phyloP scores from a whole-genome alignment of 2,888 invertebrate genomes.

The Galerucella calmariensis region DNA sequence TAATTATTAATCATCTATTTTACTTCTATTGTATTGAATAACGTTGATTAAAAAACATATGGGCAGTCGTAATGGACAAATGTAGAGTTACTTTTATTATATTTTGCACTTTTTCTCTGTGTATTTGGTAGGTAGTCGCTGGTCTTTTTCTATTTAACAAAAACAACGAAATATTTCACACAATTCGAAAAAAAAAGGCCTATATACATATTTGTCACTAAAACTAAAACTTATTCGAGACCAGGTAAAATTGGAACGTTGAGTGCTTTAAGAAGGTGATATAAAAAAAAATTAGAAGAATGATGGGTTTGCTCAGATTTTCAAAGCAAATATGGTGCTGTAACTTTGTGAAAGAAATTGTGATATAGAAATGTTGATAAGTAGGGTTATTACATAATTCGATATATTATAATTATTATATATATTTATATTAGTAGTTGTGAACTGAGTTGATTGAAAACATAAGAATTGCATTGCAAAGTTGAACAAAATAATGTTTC shows the following conservation, averaged over 20 bases:
- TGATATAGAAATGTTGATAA: conserved; percentile 60
- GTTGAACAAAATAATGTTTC: background rate
- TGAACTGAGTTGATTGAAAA: conserved; percentile 29
- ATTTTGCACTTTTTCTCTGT: conserved; percentile 19
- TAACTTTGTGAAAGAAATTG: conserved; percentile 57
- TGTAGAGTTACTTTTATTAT: conserved; percentile 7
- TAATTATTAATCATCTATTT: too few species aligned
- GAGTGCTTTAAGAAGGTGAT: conserved; percentile 40
- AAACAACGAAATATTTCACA: conserved; percentile 33
- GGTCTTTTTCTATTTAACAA: conserved; percentile 28
- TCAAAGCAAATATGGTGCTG: conserved; percentile 57
- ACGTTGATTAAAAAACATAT: background rate
- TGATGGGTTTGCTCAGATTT: conserved; percentile 51
- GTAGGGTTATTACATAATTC: conserved; percentile 43
- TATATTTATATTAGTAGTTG: conserved; percentile 34
- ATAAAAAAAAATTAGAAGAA: conserved; percentile 35
- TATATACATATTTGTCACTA: conserved; percentile 31
- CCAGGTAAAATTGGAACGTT: conserved; percentile 32
- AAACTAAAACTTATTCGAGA: conserved; percentile 28
- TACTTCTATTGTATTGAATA: too few species aligned
- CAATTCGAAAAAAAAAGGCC: conserved; percentile 29
- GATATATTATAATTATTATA: conserved; percentile 30
- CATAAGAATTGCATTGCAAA: background rate
- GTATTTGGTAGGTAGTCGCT: conserved; percentile 28
- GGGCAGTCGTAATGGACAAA: background rate